Conservation (phyloP, 37 sponge, comb jelly and placozoan genomes). For the Theonella swinhoei region DNA sequence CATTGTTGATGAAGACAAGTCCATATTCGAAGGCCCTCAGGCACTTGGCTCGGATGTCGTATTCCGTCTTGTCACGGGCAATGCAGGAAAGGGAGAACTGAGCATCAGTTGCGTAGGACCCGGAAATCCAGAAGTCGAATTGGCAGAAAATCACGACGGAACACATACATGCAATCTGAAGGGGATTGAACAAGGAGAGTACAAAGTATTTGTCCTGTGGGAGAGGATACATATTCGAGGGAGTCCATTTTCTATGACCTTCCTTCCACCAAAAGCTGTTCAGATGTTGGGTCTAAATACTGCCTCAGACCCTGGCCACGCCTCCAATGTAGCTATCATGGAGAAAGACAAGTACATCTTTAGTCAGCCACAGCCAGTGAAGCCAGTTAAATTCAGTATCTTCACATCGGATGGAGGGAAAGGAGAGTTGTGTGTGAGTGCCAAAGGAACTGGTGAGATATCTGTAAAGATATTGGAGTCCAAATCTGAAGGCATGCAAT, state of each 20-base stretch:
- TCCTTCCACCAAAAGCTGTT: slow-evolving; percentile 33
- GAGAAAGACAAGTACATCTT: background rate
- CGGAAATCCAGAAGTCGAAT: background rate
- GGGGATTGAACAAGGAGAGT: slow-evolving; percentile 37
- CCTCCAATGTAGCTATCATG: slow-evolving; percentile 43
- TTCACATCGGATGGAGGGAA: slow-evolving; percentile 76
- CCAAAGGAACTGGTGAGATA: slow-evolving; percentile 7
- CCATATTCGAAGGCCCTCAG: background rate
- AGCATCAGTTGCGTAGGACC: background rate
- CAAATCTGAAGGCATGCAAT: slow-evolving; percentile 6
- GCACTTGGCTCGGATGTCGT: background rate
- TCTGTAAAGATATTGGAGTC: slow-evolving; percentile 58
- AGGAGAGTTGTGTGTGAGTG: slow-evolving; percentile 67
- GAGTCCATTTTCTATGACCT: slow-evolving; percentile 67
- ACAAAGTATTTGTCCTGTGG: slow-evolving; percentile 62
- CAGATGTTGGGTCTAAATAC: slow-evolving; percentile 25
- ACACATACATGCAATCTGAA: background rate
- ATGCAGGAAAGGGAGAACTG: slow-evolving; percentile 33
- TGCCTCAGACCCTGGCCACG: background rate
- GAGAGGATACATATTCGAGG: slow-evolving; percentile 64
- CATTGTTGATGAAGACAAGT: background rate
- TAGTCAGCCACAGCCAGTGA: background rate
- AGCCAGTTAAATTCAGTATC: slow-evolving; percentile 28
- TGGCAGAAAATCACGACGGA: background rate
- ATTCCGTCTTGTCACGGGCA: background rate